These are phyloP conservation scores for Malurus melanocephalus DNA, from an alignment of 2,113 vertebrate species.

Conservation along the genomic window DNA sequence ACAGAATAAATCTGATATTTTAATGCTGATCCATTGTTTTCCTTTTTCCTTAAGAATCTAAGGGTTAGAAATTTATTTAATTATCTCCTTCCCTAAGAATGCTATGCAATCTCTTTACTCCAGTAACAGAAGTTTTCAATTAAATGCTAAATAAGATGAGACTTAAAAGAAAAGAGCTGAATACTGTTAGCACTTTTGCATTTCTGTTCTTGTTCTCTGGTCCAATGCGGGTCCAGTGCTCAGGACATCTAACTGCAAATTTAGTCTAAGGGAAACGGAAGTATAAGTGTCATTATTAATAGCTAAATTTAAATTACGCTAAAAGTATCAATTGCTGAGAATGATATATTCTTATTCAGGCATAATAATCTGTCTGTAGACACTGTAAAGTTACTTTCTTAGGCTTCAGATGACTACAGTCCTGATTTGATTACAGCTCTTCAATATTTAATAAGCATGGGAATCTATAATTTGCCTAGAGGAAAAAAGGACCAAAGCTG, in stretches of 20 bases:
- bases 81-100: background rate
- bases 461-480: constrained; percentile 50
- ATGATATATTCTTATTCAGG: background rate
- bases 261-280: background rate
- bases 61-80: background rate
- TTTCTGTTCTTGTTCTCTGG: background rate
- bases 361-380: constrained; percentile 26
- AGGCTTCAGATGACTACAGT: constrained; percentile 23
- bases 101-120: background rate
- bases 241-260: background rate
- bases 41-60: background rate
- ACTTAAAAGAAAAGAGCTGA: background rate
- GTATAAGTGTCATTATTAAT: background rate
- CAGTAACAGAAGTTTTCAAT: background rate
- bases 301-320: constrained; percentile 18
- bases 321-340: constrained; percentile 17
- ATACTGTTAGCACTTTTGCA: background rate
- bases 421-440: constrained; percentile 25
- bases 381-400: constrained; percentile 27
- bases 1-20: background rate
- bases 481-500: constrained; percentile 4
- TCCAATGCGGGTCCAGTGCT: background rate
- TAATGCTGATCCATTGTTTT: background rate
- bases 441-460: constrained; percentile 55
- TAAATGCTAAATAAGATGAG: background rate